phyloP scores from a whole-genome alignment of 2,888 invertebrate genomes.

The Hydrotaea diabolus region DNA sequence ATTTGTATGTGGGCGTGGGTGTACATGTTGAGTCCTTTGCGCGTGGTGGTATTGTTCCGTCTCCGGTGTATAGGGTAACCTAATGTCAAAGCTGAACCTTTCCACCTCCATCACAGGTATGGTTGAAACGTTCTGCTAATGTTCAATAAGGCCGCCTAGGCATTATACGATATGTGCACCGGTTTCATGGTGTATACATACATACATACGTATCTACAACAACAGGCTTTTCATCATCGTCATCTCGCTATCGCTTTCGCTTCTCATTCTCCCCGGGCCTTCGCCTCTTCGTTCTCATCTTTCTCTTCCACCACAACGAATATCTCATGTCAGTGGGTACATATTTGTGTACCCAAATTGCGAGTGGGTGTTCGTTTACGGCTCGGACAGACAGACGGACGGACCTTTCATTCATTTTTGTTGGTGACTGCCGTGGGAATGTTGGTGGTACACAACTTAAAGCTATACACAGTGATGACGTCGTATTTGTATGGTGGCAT shows the following conservation, averaged over 20 bases:
- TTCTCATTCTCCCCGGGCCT: not conserved
- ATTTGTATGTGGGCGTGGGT: constrained; percentile 9
- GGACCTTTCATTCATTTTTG: constrained; percentile 25
- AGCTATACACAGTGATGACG: constrained; percentile 65
- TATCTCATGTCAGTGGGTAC: not conserved
- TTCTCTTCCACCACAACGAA: not conserved
- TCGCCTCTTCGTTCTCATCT: not conserved
- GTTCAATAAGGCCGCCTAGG: constrained; percentile 59
- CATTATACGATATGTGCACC: constrained; percentile 28
- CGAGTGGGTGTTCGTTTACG: constrained; percentile 49
- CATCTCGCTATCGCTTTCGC: not conserved
- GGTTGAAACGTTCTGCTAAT: constrained; percentile 52
- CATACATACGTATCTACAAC: no score
- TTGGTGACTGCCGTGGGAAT: constrained; percentile 23
- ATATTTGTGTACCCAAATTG: constrained; percentile 11
- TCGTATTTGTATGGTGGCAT: constrained; percentile 49
- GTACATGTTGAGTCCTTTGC: constrained; percentile 59
- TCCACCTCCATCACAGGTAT: constrained; percentile 8
- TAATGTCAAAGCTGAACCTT: not conserved
- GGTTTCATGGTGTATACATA: no score
- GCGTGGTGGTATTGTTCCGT: constrained; percentile 51
- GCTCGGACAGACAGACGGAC: constrained; percentile 14
- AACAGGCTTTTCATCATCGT: constrained; percentile 10
- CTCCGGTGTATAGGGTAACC: not conserved
- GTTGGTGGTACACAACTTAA: constrained; percentile 20